phyloP scores from a whole-genome alignment of 53 echinoderm and acorn worm genomes.

The Zoroaster sp. region DNA sequence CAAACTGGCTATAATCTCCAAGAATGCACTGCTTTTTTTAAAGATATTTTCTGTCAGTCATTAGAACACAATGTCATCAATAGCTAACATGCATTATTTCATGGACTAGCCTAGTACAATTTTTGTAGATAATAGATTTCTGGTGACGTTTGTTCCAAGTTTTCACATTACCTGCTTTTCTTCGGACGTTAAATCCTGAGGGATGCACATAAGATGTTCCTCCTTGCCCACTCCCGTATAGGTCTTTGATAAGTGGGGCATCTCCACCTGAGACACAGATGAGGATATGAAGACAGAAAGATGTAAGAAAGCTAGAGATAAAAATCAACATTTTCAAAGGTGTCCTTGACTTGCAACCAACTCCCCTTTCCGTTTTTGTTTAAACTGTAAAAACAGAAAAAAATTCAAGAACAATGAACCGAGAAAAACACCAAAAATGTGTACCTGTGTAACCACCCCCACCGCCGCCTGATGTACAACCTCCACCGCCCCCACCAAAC shows the following conservation, averaged over 20 bases:
- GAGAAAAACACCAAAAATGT: background rate
- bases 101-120: too few relatives aligned
- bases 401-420: background rate
- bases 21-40: too few relatives aligned
- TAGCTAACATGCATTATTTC: too few relatives aligned
- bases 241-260: slow-evolving; percentile 57
- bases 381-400: background rate
- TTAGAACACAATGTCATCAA: too few relatives aligned
- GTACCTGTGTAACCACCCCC: slow-evolving; percentile 94
- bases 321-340: background rate
- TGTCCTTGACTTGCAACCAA: too few relatives aligned
- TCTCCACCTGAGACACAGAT: slow-evolving; percentile 66
- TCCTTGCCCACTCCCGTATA: slow-evolving; percentile 76
- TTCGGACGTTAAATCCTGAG: slow-evolving; percentile 47
- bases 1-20: too few relatives aligned
- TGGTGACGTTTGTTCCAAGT: too few relatives aligned
- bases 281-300: background rate
- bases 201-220: slow-evolving; percentile 77
- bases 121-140: too few relatives aligned
- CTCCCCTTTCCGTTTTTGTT: too few relatives aligned
- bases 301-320: background rate
- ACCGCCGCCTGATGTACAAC: slow-evolving; percentile 87
- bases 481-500: slow-evolving; percentile 98
- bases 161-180: slow-evolving; percentile 61
- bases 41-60: too few relatives aligned